Percentiles rank a stretch among this genome's conserved stretches.
phyloP scores from a whole-genome alignment of 2,888 invertebrate genomes.

The Antitype chi region DNA sequence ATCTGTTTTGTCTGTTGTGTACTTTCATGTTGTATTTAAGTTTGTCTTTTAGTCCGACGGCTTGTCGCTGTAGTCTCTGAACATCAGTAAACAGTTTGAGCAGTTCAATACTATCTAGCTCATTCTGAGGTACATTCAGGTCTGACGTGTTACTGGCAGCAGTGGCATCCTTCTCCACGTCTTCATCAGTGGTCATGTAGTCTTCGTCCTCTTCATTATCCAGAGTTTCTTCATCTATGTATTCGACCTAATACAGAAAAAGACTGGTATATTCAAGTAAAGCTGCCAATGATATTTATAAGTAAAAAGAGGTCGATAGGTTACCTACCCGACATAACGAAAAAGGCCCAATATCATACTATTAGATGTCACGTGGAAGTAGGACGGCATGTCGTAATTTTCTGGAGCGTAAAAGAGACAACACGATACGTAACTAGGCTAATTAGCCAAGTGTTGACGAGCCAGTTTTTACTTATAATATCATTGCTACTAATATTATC shows the following conservation, averaged over 20 bases:
- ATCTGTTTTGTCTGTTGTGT: conserved; percentile 82
- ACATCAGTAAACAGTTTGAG: conserved; percentile 85
- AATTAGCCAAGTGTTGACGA: neutral
- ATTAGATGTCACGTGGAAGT: neutral
- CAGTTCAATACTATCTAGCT: conserved; percentile 75
- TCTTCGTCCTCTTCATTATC: conserved; percentile 79
- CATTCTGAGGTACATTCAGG: conserved; percentile 60
- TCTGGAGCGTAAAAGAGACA: neutral
- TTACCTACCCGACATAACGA: neutral
- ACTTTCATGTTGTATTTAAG: conserved; percentile 82
- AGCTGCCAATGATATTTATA: neutral
- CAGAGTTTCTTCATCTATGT: conserved; percentile 86
- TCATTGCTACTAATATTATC: neutral
- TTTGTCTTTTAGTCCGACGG: conserved; percentile 80
- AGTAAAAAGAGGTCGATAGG: neutral
- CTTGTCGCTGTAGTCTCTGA: conserved; percentile 84
- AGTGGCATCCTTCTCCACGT: conserved; percentile 61
- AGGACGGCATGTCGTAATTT: neutral
- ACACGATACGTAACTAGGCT: neutral
- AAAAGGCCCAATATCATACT: neutral
- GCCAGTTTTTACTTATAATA: neutral
- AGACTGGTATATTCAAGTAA: neutral
- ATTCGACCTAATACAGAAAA: conserved; percentile 80
- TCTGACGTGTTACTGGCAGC: conserved; percentile 54
- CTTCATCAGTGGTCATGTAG: conserved; percentile 76